Base-by-base conservation (phyloP, 2,888 invertebrate genomes). In the Chesias legatella region DNA sequence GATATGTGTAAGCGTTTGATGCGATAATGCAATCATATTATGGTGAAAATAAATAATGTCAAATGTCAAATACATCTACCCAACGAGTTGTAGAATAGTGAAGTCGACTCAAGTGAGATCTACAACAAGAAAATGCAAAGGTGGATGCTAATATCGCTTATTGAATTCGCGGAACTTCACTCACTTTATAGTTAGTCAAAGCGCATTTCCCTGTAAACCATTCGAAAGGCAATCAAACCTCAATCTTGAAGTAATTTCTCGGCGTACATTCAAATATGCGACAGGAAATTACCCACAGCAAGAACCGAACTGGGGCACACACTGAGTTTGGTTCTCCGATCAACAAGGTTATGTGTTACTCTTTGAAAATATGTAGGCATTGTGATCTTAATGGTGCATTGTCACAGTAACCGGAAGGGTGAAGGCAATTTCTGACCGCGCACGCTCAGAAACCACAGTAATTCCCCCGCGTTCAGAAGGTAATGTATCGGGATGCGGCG, bases 361-460 rank as follows among this genome's bases (percentile, higher is more conserved):
- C 57, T 60, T 59, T 54, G 51, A 49, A 43, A 51, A 46, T 54
- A 54, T 41, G 33, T 48, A 53, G 56, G 59, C 46, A 56, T 78
- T 77, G 79, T 73, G 58, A 67, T 56, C 59, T 36, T 76, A 78
- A 79, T 80, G 63, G 73, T 52, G 63, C 57, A 79, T 80, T 84
- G 80, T 84, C 61, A 59, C 55, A 69, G 67, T 61, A 66, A 67
- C 67, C 63, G 57, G 68, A 63, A 60, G 63, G 28, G 40, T 28
- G 41, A 48, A 70, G 58, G 61, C 58, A 68, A 72, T 74, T 66
- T 69, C 74, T 71, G 73, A 73, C 70, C 70, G 70, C 60, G 64
- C 73, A 72, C 69, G 73, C 70, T 62, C 22, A 10, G 22, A 43
- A 26, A 32, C 39, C 67, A 43, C 50, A 45, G 61, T 71, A 63